phyloP scores from a whole-genome alignment of 2,113 vertebrate genomes.

The Datnioides undecimradiatus region DNA sequence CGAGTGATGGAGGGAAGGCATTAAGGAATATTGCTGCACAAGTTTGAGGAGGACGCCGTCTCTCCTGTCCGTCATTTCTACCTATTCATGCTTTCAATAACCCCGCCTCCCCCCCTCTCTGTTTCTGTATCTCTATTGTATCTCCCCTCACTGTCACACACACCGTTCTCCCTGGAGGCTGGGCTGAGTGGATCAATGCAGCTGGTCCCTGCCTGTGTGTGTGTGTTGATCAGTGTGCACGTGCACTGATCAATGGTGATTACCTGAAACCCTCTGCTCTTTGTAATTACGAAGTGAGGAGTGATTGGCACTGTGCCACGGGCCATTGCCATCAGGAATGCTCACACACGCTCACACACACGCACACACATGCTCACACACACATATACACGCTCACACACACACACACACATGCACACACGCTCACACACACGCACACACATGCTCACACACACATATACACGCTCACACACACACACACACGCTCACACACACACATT shows the following conservation, averaged over 20 bases:
- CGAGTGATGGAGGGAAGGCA: not conserved
- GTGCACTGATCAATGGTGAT: conserved; percentile 65
- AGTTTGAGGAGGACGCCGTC: no score
- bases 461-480: conserved; percentile 3
- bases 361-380: conserved; percentile 10
- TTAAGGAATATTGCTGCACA: not conserved
- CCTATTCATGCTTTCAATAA: not conserved
- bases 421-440: conserved; percentile 20
- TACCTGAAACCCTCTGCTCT: conserved; percentile 69
- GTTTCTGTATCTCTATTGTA: conserved; percentile 35
- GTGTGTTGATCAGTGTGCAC: conserved; percentile 7
- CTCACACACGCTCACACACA: conserved; percentile 4
- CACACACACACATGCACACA: conserved; percentile 26
- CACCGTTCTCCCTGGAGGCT: conserved; percentile 23
- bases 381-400: conserved; percentile 25
- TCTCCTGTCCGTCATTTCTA: not conserved
- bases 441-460: conserved; percentile 16
- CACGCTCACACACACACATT: conserved; percentile 17
- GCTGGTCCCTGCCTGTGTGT: not conserved
- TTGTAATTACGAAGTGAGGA: conserved; percentile 70
- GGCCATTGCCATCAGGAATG: conserved; percentile 8
- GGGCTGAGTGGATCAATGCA: conserved; percentile 40
- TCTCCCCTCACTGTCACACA: conserved; percentile 36
- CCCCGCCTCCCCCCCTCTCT: not conserved
- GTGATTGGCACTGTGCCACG: conserved; percentile 58